phyloP scores from a whole-genome alignment of 1,140 invertebrate genomes.

The Hermetia illucens region DNA sequence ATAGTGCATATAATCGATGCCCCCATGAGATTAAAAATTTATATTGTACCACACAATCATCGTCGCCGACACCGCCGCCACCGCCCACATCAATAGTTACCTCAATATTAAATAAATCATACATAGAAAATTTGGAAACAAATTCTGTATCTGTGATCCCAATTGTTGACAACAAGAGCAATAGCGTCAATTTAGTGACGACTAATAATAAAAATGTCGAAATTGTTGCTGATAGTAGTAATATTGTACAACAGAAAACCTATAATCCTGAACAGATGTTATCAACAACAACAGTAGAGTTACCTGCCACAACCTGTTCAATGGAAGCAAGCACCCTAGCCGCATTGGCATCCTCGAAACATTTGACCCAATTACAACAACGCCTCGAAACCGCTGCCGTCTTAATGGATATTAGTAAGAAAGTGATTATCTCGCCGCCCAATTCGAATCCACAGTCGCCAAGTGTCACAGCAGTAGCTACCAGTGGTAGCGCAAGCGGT shows the following conservation, averaged over 20 bases:
- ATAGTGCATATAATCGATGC: too few relatives aligned
- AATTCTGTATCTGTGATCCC: constrained; percentile 9
- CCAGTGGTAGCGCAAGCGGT: too few relatives aligned
- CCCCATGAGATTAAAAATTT: too few relatives aligned
- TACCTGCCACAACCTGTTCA: constrained; percentile 8
- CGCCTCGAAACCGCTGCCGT: constrained; percentile 29
- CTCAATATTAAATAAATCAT: constrained; percentile 7
- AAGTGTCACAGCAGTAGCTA: constrained; percentile 9
- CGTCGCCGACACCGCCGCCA: constrained; percentile 4
- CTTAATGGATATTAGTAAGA: constrained; percentile 30
- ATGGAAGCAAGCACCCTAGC: constrained; percentile 14
- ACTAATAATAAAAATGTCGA: not conserved
- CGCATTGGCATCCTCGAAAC: constrained; percentile 8
- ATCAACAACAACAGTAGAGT: constrained; percentile 9
- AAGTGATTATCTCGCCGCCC: constrained; percentile 29
- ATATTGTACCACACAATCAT: constrained; percentile 2
- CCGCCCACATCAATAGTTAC: constrained; percentile 5
- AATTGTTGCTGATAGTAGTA: constrained; percentile 1
- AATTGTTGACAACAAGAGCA: not conserved
- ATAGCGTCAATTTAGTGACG: not conserved
- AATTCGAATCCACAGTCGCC: constrained; percentile 30
- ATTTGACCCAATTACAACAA: constrained; percentile 23
- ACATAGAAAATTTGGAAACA: constrained; percentile 7
- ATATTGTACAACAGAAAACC: not conserved
- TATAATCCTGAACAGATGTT: constrained; percentile 2